Base-by-base conservation (phyloP, 2,888 invertebrate genomes). In the Pheosia tremula region DNA sequence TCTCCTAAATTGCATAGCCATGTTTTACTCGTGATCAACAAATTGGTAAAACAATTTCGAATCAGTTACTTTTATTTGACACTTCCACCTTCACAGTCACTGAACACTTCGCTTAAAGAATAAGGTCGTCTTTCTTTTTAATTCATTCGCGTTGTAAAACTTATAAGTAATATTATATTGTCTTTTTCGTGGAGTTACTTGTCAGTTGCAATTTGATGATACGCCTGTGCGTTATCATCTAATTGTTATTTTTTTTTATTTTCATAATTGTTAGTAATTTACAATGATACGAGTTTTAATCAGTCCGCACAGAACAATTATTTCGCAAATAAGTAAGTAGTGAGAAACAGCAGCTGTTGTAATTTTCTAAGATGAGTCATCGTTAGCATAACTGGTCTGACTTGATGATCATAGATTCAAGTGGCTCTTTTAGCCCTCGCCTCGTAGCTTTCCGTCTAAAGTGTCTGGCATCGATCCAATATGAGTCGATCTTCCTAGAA, bases 381-480 rank as follows among this genome's bases (percentile, higher is more conserved):
- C 63, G 66, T 74, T 72, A 74, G 67, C 75, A 71, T 71, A 74
- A 24, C 24, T 24, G 24, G 72, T 73, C 72, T 77, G 70, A 76
- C 71, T 76, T 71, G 75, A 77, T 79, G 79, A 73, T 72, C 69
- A 69, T 75, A 72, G 69, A 79, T 79, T 79, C 75, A 79, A 85
- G 81, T 85, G 82, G 75, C 79, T 80, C 77, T 83, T 77, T 82
- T 80, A 77, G 63, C 72, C 74, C 74, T 78, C 78, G 77, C 76
- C 72, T 71, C 77, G 62, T 69, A 74, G 24, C 24, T 62, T 69
- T 72, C 66, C 69, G 74, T 78, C 74, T 81, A 85, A 85, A 86
- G 84, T 85, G 75, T 71, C 85, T 91, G 92, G 92, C 90, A 65
- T 66, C 68, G 64, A 67, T 84, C 90, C 91, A 91, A 87, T 79